Conservation (phyloP, 2,113 vertebrate genomes). For the Percina caprodes region DNA sequence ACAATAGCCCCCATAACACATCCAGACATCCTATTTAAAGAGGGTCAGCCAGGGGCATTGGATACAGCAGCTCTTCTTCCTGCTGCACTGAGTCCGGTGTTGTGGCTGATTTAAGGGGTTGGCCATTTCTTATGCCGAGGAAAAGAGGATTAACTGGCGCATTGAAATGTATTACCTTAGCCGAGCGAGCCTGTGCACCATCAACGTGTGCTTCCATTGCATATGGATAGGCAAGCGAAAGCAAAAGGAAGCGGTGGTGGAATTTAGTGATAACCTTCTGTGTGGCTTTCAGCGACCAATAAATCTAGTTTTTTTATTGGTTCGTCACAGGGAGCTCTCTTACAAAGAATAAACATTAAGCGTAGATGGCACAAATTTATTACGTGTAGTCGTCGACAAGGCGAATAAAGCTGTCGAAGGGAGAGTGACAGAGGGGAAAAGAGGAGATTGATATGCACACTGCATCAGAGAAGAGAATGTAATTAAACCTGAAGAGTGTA, state of each 20-base stretch:
- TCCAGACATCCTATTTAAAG: slow-evolving; percentile 95
- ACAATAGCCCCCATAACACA: slow-evolving; percentile 99
- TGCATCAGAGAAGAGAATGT: slow-evolving; percentile 54
- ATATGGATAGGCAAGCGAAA: slow-evolving; percentile 31
- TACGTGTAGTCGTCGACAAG: slow-evolving; percentile 49
- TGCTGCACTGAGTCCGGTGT: slow-evolving; percentile 75
- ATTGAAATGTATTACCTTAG: slow-evolving; percentile 70
- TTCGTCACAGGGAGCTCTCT: slow-evolving; percentile 60
- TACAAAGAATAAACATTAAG: slow-evolving; percentile 76
- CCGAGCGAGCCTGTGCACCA: slow-evolving; percentile 36
- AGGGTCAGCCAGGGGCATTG: slow-evolving; percentile 91
- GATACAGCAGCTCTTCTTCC: slow-evolving; percentile 80
- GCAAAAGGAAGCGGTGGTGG: slow-evolving; percentile 59
- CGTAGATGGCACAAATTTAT: slow-evolving; percentile 73
- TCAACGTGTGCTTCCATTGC: slow-evolving; percentile 31
- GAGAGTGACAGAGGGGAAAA: slow-evolving; percentile 50
- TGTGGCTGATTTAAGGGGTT: slow-evolving; percentile 74
- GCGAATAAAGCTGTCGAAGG: slow-evolving; percentile 71
- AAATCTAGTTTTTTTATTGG: slow-evolving; percentile 73
- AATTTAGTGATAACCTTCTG: slow-evolving; percentile 71
- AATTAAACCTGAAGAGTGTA: slow-evolving; percentile 60
- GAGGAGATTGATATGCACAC: slow-evolving; percentile 57
- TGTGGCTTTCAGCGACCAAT: slow-evolving; percentile 62
- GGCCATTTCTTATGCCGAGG: slow-evolving; percentile 63
- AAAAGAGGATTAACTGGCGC: slow-evolving; percentile 66